Conservation (phyloP, 2,797 vertebrate species). For the Serranus cabrilla region DNA sequence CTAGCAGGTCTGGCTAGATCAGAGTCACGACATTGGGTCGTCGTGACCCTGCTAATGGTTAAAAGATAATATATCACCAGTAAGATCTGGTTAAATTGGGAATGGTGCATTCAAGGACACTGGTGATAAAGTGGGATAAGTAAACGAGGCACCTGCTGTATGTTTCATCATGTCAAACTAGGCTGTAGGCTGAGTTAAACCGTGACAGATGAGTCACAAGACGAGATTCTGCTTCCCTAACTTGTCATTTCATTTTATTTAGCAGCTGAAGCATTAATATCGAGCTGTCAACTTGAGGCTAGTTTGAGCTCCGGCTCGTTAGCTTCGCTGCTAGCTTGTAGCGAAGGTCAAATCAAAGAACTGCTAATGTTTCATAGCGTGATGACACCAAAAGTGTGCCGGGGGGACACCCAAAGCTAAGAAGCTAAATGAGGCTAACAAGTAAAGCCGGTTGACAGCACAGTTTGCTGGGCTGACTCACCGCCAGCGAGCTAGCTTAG, state of each 20-base stretch:
- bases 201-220: not conserved
- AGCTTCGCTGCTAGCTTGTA: conserved; percentile 52
- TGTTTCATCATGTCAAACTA: not conserved
- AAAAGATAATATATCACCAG: too few species aligned
- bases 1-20: too few species aligned
- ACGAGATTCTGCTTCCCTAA: not conserved
- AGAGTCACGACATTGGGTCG: too few species aligned
- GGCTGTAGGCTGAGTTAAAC: too few species aligned
- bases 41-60: too few species aligned
- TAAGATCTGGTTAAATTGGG: too few species aligned
- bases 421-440: not conserved
- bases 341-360: conserved; percentile 69
- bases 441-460: rapidly evolving
- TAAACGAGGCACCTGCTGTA: not conserved
- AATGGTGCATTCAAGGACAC: too few species aligned
- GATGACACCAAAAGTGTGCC: not conserved
- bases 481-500: conserved; percentile 22
- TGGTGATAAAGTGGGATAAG: too few species aligned
- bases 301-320: not conserved
- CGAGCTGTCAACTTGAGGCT: conserved; percentile 8
- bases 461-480: not conserved
- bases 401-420: rapidly evolving
- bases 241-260: rapidly evolving
- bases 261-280: not conserved
- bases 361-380: not conserved